Base-by-base conservation (phyloP, 2,113 vertebrate genomes). In the Hipposideros armiger region DNA sequence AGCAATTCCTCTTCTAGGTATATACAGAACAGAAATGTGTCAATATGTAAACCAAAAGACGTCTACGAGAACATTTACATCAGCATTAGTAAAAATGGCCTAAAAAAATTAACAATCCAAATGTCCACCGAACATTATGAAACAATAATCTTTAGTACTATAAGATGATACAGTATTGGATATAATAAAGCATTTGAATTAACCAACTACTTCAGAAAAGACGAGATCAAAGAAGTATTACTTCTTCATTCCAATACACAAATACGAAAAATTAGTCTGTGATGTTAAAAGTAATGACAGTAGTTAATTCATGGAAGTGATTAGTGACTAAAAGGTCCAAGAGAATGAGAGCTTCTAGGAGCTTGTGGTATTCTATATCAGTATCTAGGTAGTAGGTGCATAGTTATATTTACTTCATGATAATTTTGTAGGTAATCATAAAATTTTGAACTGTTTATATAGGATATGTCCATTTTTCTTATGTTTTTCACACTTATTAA, bases 261-360 rank as follows among this genome's bases (percentile, higher is more conserved):
- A 86, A 54, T 6, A 40, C 19, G 36, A n/a, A 67, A 54, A 91
- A 5, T 4, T 30, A 64, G 70, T 28, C 1, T 77, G 22, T 87
- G 13, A 8, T 58, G 19, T 69, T 84, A 60, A 60, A n/a, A 64
- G 0, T 54, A 3, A 45, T 16, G 16, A 36, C 2, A 82, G 10
- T 20, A 54, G 14, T 60, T 90, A 42, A 42, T 70, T 85, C 17
- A 3, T 4, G 28, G 11, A 62, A 30, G 3, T 15, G 5, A 42
- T 1, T 20, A 70, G 36, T 76, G 14, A 64, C 14, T 70, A 72
- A 15, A 30, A 0, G 6, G 0, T 66, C 30, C 22, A n/a, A 6
- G 4, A 11, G 54, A 1, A 20, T 4, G 8, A 19, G 4, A 24
- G 0, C 3, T 24, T 50, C 30, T 73, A 4, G 1, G 8, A 64